phyloP scores from a whole-genome alignment of 2,797 vertebrate genomes.

The Varecia variegata region DNA sequence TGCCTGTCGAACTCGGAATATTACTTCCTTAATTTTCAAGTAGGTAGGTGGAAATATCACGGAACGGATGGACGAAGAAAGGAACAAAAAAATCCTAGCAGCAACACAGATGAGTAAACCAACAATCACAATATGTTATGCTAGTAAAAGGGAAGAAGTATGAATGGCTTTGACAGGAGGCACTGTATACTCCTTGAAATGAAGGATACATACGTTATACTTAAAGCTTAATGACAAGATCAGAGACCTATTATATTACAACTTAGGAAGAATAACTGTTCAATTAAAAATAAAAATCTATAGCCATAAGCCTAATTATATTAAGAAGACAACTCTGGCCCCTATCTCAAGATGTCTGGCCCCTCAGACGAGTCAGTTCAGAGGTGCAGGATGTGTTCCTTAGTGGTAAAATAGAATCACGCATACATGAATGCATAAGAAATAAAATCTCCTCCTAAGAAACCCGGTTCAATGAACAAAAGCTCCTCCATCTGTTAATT shows the following conservation, averaged over 20 bases:
- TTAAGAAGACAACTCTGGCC: neutral
- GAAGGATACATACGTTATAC: neutral
- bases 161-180: neutral
- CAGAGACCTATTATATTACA: neutral
- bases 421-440: constrained; percentile 61
- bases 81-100: neutral
- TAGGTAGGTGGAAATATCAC: neutral
- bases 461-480: constrained; percentile 79
- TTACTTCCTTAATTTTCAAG: neutral
- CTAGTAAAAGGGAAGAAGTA: neutral
- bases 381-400: constrained; percentile 68
- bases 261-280: neutral
- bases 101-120: neutral
- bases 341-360: neutral
- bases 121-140: fast-evolving
- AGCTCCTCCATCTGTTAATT: constrained; percentile 77
- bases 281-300: neutral
- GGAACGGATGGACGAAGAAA: neutral
- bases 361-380: constrained; percentile 74
- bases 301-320: neutral
- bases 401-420: constrained; percentile 68
- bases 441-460: constrained; percentile 74
- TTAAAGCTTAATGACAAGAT: neutral
- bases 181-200: too few relatives aligned
- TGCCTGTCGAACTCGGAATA: neutral